phyloP scores from a whole-genome alignment of 2,888 invertebrate genomes.

The Heliconius ethilla region DNA sequence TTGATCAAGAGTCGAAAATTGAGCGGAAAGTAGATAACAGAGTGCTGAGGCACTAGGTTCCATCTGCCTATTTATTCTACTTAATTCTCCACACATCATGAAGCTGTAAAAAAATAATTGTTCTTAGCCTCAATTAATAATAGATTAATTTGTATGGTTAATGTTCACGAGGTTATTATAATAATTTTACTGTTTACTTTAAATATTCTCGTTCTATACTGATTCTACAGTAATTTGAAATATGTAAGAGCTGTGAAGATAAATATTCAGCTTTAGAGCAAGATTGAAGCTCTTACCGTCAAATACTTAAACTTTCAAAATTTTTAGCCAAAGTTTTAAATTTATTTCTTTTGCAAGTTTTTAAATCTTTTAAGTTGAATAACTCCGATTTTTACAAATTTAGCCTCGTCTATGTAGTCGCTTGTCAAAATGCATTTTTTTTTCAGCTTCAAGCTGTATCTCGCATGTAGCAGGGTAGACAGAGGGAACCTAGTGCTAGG shows the following conservation, averaged over 20 bases:
- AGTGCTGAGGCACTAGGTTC: neutral
- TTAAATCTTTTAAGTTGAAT: conserved; percentile 14
- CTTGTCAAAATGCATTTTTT: neutral
- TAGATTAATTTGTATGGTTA: too few relatives aligned
- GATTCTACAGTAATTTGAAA: conserved; percentile 15
- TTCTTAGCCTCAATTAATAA: too few relatives aligned
- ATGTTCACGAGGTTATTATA: neutral
- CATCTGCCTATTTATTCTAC: too few relatives aligned
- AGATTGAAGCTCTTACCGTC: conserved; percentile 19
- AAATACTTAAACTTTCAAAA: conserved; percentile 1
- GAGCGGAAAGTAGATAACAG: neutral
- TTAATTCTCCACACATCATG: too few relatives aligned
- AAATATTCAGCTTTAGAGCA: conserved; percentile 18
- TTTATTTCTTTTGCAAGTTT: conserved; percentile 17
- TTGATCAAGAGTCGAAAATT: too few relatives aligned
- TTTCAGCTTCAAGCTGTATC: too few relatives aligned
- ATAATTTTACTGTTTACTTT: neutral
- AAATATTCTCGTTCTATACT: conserved; percentile 24
- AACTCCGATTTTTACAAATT: neutral
- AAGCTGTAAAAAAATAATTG: too few relatives aligned
- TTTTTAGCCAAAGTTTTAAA: conserved; percentile 16
- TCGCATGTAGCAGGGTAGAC: too few relatives aligned
- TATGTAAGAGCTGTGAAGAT: neutral
- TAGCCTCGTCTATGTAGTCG: neutral
- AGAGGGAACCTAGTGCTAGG: too few relatives aligned